Evolutionary conservation across 1,140 invertebrate species (phyloP).

Genomic region (Diploscapter pachys): DNA sequence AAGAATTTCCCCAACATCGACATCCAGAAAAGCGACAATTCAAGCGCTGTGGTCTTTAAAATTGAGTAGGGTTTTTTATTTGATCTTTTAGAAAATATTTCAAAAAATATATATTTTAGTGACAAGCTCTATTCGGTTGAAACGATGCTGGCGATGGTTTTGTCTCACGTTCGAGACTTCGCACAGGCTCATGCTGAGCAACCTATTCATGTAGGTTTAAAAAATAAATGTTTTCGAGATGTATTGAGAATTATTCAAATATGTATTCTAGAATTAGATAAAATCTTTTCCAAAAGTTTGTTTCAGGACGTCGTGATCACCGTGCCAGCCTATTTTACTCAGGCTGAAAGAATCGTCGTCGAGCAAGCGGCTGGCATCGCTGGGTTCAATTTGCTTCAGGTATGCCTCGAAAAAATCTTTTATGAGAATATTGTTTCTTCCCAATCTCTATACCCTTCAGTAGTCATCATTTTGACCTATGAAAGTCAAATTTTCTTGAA

Average conservation of each 20-base stretch:
- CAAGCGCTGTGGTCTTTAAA: conserved; percentile 6
- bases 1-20: conserved; percentile 81
- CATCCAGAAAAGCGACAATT: conserved; percentile 68
- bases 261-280: not conserved
- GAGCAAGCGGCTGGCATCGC: conserved; percentile 81
- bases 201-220: not conserved
- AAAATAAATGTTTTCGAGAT: not conserved
- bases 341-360: conserved; percentile 82
- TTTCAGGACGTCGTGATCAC: conserved; percentile 87
- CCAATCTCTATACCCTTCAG: no score
- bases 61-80: conserved; percentile 66
- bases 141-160: conserved; percentile 54
- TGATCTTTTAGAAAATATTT: conserved; percentile 41
- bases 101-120: conserved; percentile 38
- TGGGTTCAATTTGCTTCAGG: conserved; percentile 76
- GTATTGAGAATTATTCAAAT: not conserved
- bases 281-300: conserved; percentile 41
- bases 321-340: conserved; percentile 91
- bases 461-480: no score
- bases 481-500: no score
- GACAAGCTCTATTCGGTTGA: conserved; percentile 45
- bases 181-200: conserved; percentile 51
- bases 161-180: conserved; percentile 51
- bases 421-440: no score
- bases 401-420: not conserved